phyloP scores from a whole-genome alignment of 2,113 vertebrate species.

The Lichenostomus cassidix region DNA sequence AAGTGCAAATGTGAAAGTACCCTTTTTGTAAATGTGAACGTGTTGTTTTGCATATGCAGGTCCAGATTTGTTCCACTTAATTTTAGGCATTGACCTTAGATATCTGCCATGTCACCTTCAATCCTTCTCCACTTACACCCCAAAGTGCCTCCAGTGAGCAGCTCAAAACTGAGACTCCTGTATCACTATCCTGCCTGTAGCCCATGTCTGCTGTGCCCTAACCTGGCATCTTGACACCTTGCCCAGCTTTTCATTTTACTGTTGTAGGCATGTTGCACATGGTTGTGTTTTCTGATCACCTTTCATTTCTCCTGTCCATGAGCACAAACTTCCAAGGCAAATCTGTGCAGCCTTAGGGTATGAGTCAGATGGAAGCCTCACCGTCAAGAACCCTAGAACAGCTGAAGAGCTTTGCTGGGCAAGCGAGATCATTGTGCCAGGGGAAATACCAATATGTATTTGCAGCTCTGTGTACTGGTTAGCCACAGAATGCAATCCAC shows the following conservation, averaged over 20 bases:
- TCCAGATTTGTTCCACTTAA: constrained; percentile 14
- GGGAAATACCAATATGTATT: not conserved
- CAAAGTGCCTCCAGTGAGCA: not conserved
- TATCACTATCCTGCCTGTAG: not conserved
- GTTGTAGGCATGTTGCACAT: accelerated
- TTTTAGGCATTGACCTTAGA: constrained; percentile 35
- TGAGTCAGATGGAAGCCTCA: not conserved
- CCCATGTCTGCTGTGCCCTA: not conserved
- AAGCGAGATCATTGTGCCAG: not conserved
- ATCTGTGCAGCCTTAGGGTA: not conserved
- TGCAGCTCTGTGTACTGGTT: not conserved
- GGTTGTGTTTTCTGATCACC: not conserved
- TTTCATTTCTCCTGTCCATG: not conserved
- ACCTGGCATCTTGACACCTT: not conserved
- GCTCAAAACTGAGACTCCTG: not conserved
- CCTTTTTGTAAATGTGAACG: not conserved
- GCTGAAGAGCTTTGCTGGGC: not conserved
- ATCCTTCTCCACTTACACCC: not conserved
- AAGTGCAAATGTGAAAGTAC: not conserved
- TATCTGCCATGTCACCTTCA: not conserved
- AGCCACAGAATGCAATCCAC: not conserved
- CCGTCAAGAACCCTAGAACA: not conserved
- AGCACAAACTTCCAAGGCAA: not conserved
- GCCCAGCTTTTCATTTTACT: not conserved
- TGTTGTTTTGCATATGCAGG: not conserved